These are phyloP conservation scores for Microcaecilia unicolor DNA, from an alignment of 2,797 vertebrate species.

Conservation along the genomic window DNA sequence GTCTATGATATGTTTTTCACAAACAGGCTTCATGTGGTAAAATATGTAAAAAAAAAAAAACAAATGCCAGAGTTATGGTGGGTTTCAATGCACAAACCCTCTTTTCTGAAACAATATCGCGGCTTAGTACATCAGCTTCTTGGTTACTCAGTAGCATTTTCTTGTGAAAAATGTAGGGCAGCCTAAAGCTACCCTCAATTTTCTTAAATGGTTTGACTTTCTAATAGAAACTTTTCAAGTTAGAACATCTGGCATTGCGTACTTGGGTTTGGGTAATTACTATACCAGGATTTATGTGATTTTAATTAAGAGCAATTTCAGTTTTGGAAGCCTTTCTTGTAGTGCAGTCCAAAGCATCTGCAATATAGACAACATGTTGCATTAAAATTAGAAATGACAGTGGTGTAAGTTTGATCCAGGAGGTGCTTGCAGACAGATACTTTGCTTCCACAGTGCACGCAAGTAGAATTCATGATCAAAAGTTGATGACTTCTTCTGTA, in stretches of 20 bases:
- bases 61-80: no score
- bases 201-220: conserved; percentile 17
- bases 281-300: conserved; percentile 16
- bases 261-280: conserved; percentile 27
- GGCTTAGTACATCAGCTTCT: no score
- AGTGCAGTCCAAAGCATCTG: conserved; percentile 11
- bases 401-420: conserved; percentile 13
- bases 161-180: neutral
- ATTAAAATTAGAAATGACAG: conserved; percentile 27
- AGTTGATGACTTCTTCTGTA: conserved; percentile 10
- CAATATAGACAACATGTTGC: conserved; percentile 13
- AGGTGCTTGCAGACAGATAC: no score
- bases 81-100: no score
- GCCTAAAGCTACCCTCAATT: conserved; percentile 5
- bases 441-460: neutral
- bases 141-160: neutral
- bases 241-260: conserved; percentile 23
- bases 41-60: no score
- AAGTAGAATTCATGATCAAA: neutral
- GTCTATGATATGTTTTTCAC: no score
- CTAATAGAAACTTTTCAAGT: conserved; percentile 23
- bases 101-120: no score
- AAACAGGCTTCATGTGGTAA: no score
- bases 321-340: conserved; percentile 12
- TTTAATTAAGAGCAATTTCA: conserved; percentile 27